These are phyloP conservation scores for Silvanus unidentatus DNA, from an alignment of 2,888 invertebrate genomes.

Conservation along the genomic window DNA sequence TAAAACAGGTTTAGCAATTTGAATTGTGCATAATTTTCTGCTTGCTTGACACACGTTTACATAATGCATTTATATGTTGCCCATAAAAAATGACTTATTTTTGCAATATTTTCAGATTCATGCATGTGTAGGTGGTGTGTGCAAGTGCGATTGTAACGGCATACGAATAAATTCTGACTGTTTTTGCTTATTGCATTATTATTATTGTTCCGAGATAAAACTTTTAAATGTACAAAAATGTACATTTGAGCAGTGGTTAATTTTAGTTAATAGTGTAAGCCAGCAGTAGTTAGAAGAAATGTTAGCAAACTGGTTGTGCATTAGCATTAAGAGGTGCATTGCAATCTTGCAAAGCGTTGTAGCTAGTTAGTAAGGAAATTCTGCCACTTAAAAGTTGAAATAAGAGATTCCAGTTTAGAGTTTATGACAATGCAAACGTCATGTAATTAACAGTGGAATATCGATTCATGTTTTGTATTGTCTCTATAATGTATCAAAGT, in stretches of 20 bases:
- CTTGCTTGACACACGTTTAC: conserved; percentile 16
- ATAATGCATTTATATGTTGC: conserved; percentile 21
- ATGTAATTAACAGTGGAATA: conserved; percentile 20
- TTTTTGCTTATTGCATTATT: no score
- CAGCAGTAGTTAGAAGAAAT: not conserved
- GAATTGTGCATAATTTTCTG: conserved; percentile 16
- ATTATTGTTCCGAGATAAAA: no score
- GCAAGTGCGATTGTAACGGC: not conserved
- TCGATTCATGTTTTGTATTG: conserved; percentile 19
- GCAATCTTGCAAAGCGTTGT: no score
- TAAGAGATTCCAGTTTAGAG: conserved; percentile 3
- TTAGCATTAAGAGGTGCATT: no score
- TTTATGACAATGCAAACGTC: conserved; percentile 8
- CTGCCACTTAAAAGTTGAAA: not conserved
- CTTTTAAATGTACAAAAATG: no score
- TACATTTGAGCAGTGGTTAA: not conserved
- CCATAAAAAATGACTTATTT: conserved; percentile 22
- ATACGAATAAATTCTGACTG: no score
- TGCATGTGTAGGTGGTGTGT: conserved; percentile 11
- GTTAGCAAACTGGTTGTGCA: no score
- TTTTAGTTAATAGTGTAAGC: not conserved
- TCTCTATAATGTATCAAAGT: conserved; percentile 16
- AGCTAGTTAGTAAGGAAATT: no score
- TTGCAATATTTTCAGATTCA: conserved; percentile 14
- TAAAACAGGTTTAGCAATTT: conserved; percentile 20